phyloP scores from a whole-genome alignment of 2,888 invertebrate species.

The Spodoptera littoralis region DNA sequence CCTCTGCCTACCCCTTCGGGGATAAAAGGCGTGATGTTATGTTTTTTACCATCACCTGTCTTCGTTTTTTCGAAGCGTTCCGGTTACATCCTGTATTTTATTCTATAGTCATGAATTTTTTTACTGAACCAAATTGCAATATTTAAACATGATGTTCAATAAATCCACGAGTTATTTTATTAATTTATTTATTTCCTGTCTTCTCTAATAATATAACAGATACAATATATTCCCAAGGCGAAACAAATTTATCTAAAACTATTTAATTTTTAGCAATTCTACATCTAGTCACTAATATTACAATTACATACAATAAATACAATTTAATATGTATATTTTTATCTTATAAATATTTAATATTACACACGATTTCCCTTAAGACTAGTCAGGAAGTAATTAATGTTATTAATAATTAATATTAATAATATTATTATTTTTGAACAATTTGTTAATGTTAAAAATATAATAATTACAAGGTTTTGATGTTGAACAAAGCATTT shows the following conservation, averaged over 20 bases:
- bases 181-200: conserved; percentile 75
- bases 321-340: conserved; percentile 68
- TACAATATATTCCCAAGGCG: conserved; percentile 74
- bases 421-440: conserved; percentile 50
- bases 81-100: too few relatives aligned
- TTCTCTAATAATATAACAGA: conserved; percentile 77
- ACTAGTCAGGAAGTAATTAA: conserved; percentile 79
- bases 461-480: conserved; percentile 56
- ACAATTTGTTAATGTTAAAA: conserved; percentile 55
- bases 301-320: conserved; percentile 80
- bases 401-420: conserved; percentile 35
- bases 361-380: conserved; percentile 75
- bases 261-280: conserved; percentile 67
- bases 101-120: too few relatives aligned
- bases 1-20: too few relatives aligned
- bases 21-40: too few relatives aligned
- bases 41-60: too few relatives aligned
- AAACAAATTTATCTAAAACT: conserved; percentile 69
- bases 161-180: conserved; percentile 39
- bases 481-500: conserved; percentile 62
- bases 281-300: conserved; percentile 59
- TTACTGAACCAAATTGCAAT: too few relatives aligned
- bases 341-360: conserved; percentile 69
- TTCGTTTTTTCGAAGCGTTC: too few relatives aligned
- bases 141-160: conserved; percentile 6